Base-by-base conservation (phyloP, 2,797 vertebrate species). In the Austrolebias charrua region DNA sequence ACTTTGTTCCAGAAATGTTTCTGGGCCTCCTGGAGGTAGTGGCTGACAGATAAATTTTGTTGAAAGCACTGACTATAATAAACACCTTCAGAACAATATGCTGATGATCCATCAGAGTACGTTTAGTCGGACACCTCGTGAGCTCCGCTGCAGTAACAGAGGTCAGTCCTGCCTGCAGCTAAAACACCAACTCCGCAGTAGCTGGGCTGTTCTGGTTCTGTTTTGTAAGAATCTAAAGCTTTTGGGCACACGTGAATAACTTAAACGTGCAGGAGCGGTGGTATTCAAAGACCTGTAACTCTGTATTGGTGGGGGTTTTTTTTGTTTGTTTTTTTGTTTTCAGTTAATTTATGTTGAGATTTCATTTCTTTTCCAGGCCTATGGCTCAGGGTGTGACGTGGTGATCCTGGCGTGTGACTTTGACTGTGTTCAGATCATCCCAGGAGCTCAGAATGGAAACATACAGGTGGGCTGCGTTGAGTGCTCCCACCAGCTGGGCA, bases 391-490 rank as follows among this genome's bases (percentile, higher is more conserved):
- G 55, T 99, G 98, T 86, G 98, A 99, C 84, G 95, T 99, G 35
- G 96, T 99, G 76, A 95, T 99, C 87, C 91, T 99, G 90, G 95
- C 96, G 57, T 94, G 94, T 81, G 95, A 98, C 87, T 99, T 99
- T 79, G 98, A 99, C 89, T 98, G 98, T 86, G 96, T 99, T 70
- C 98, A 99, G 85, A 99, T 99, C 80, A 96, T 99, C 90, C 96
- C 97, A 0, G 98, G 98, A 91, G 97, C 97, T 92, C 97, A 99
- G 87, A 95, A 99, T 93, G 97, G 97, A 78, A 99, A 99, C 90
- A 98, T 99, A 80, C 98, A 99, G 88, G 96, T 99, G 92, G 97
- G 96, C 87, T 99, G 97, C 66, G 97, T 99, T 92, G 97, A 98
- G 84, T 99, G 96, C 73, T 98, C 98, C 72, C 94, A 96, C 70